Evolutionary conservation across 2,888 invertebrate genomes (phyloP).

Genomic region (Polyploca ridens): DNA sequence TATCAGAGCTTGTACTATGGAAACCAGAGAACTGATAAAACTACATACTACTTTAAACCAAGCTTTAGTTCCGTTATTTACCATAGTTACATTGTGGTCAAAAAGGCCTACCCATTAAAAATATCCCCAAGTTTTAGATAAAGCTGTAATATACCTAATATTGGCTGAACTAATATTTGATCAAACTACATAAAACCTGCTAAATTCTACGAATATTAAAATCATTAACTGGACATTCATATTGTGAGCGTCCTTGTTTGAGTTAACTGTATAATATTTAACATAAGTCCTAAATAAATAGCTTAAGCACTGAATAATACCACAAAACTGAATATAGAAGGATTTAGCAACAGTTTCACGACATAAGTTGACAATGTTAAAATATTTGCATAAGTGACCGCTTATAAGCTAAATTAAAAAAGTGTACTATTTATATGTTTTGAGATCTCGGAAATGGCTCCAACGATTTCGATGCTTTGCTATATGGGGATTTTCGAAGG

Average conservation of each 20-base stretch:
- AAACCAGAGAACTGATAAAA: too few species aligned
- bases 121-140: too few species aligned
- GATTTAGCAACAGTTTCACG: background rate
- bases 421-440: too few species aligned
- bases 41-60: too few species aligned
- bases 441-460: too few species aligned
- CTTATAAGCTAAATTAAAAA: background rate
- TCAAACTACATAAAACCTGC: background rate
- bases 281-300: conserved; percentile 29
- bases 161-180: background rate
- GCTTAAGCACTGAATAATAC: conserved; percentile 22
- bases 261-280: conserved; percentile 19
- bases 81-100: too few species aligned
- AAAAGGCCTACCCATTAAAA: too few species aligned
- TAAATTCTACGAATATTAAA: background rate
- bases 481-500: too few species aligned
- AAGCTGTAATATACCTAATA: too few species aligned
- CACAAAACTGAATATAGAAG: conserved; percentile 11
- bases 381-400: background rate
- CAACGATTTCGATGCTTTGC: too few species aligned
- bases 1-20: too few species aligned
- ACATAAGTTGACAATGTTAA: conserved; percentile 10
- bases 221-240: background rate
- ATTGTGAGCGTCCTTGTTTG: background rate
- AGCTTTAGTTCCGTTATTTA: too few species aligned